These are phyloP conservation scores for Papilio demoleus DNA, from an alignment of 2,888 invertebrate species.

Conservation along the genomic window DNA sequence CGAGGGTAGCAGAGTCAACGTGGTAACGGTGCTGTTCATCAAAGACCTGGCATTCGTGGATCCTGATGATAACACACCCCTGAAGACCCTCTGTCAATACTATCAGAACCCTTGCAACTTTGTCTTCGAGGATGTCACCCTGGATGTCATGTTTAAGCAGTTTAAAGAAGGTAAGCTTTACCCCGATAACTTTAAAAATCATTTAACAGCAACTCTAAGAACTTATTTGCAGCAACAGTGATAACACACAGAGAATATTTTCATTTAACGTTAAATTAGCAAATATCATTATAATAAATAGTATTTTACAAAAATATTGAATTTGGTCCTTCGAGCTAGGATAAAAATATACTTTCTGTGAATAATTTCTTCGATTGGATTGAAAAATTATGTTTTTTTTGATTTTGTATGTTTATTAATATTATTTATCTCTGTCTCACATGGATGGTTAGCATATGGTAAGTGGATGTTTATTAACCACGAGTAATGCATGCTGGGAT, in stretches of 20 bases:
- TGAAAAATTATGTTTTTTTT: conserved; percentile 1
- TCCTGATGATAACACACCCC: conserved; percentile 98
- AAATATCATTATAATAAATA: no score
- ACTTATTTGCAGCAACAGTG: no score
- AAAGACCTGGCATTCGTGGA: conserved; percentile 99
- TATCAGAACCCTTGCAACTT: conserved; percentile 98
- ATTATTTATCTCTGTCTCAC: conserved; percentile 28
- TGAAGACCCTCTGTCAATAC: conserved; percentile 96
- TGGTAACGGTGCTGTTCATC: conserved; percentile 96
- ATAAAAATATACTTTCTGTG: no score
- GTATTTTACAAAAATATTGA: no score
- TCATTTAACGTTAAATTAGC: no score
- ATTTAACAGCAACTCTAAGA: no score
- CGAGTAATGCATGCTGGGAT: conserved; percentile 32
- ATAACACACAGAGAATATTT: no score
- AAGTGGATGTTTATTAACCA: conserved; percentile 20
- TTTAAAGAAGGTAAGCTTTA: conserved; percentile 97
- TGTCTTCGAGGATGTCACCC: conserved; percentile 97
- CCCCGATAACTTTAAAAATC: no score
- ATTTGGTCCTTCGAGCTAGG: conserved; percentile 9
- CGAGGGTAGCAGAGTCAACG: conserved; percentile 92
- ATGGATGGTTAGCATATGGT: conserved; percentile 37
- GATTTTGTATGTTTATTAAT: conserved; percentile 5
- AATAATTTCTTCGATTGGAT: no score
- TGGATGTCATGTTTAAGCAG: conserved; percentile 97